Percentiles rank a stretch among this genome's conserved stretches.
Evolutionary conservation across 2,797 vertebrate species (phyloP).

Genomic region (Characodon lateralis): DNA sequence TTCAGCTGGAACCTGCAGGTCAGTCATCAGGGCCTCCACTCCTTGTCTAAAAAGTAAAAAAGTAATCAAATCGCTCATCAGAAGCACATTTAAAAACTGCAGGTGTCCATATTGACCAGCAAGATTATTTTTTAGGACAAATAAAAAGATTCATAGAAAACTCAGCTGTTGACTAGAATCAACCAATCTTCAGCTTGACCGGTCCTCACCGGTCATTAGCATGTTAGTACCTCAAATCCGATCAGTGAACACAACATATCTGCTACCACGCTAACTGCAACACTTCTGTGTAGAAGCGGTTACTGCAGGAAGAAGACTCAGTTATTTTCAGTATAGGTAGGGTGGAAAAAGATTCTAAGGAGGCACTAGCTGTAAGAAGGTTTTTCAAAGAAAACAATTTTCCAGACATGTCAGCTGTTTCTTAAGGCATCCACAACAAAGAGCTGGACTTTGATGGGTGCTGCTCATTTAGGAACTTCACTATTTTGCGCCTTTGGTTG

Average conservation of each 20-base stretch:
- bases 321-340: neutral
- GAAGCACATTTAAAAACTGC: slow-evolving; percentile 19
- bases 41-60: slow-evolving; percentile 83
- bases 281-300: neutral
- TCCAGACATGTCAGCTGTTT: neutral
- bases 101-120: neutral
- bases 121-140: neutral
- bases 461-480: neutral
- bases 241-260: neutral
- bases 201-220: neutral
- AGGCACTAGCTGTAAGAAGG: neutral
- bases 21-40: slow-evolving; percentile 91
- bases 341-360: neutral
- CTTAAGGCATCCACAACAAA: neutral
- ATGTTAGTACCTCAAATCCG: neutral
- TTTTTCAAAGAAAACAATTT: neutral
- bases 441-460: neutral
- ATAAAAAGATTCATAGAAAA: too few relatives aligned
- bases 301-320: neutral
- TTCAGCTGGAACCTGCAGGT: slow-evolving; percentile 87
- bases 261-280: neutral
- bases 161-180: too few relatives aligned
- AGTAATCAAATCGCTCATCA: slow-evolving; percentile 33
- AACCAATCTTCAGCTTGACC: too few relatives aligned
- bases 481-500: neutral